A percentile compares a stretch with the other conserved stretches of the same genome.
phyloP scores from a whole-genome alignment of 2,888 invertebrate species.

The Atherix ibis region DNA sequence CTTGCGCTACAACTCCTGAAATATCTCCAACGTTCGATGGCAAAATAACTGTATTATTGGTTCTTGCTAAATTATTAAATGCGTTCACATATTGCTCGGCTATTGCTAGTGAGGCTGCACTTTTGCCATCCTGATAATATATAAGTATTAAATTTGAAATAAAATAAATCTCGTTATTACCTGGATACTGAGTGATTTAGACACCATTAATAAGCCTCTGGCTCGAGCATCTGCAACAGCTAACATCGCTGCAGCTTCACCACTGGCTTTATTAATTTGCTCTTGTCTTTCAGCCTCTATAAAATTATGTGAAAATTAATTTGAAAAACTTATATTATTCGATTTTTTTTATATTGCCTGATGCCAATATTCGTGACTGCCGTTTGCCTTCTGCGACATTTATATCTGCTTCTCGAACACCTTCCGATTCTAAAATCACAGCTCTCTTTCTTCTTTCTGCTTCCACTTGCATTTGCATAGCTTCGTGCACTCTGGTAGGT shows the following conservation, averaged over 20 bases:
- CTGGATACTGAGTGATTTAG: slow-evolving; percentile 36
- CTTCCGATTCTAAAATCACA: slow-evolving; percentile 93
- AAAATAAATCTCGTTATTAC: neutral
- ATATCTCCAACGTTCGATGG: slow-evolving; percentile 67
- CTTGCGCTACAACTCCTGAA: slow-evolving; percentile 26
- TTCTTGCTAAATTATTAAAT: slow-evolving; percentile 83
- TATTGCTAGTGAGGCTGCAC: slow-evolving; percentile 80
- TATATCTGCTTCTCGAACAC: slow-evolving; percentile 77
- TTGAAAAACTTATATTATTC: neutral
- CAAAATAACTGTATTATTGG: slow-evolving; percentile 85
- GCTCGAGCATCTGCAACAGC: slow-evolving; percentile 87
- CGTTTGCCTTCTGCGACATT: slow-evolving; percentile 97
- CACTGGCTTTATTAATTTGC: slow-evolving; percentile 83
- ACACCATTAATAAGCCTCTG: slow-evolving; percentile 61
- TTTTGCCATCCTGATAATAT: slow-evolving; percentile 50
- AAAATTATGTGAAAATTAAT: slow-evolving; percentile 11
- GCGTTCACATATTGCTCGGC: slow-evolving; percentile 95
- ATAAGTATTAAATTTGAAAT: slow-evolving; percentile 5
- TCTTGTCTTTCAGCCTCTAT: slow-evolving; percentile 86
- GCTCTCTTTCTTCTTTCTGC: slow-evolving; percentile 95
- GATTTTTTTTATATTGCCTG: slow-evolving; percentile 37
- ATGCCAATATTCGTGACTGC: slow-evolving; percentile 76
- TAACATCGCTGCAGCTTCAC: slow-evolving; percentile 81
- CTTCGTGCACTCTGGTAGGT: slow-evolving; percentile 89
- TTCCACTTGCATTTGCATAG: slow-evolving; percentile 99